Conservation (phyloP, 2,113 vertebrate species). For the Typhlomys cinereus region DNA sequence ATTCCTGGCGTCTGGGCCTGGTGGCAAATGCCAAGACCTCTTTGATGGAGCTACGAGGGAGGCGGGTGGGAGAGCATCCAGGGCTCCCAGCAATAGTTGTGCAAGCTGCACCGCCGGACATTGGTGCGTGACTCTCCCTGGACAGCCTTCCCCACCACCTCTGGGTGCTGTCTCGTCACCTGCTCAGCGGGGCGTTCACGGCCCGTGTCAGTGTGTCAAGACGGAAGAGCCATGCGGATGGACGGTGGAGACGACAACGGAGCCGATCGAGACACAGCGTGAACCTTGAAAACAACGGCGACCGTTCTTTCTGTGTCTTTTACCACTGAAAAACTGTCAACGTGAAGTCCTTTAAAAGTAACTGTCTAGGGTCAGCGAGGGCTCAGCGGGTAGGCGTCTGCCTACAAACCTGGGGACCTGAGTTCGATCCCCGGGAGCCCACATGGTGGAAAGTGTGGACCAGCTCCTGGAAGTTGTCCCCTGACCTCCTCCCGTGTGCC, state of each 20-base stretch:
- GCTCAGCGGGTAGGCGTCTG: too few species aligned
- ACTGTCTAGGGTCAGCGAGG: not conserved
- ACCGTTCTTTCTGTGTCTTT: too few species aligned
- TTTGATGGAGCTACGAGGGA: not conserved
- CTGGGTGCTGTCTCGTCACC: not conserved
- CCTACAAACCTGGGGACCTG: not conserved
- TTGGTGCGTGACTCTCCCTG: too few species aligned
- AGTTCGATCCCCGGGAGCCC: too few species aligned
- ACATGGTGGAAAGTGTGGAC: not conserved
- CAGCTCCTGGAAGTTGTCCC: too few species aligned
- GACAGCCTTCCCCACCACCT: not conserved
- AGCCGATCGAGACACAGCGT: too few species aligned
- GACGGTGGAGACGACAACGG: too few species aligned
- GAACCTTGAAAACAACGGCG: too few species aligned
- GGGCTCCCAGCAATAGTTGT: not conserved
- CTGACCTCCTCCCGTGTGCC: not conserved
- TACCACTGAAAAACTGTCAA: too few species aligned
- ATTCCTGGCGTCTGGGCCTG: not conserved
- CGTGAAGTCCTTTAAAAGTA: not conserved
- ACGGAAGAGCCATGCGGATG: not conserved
- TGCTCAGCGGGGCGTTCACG: not conserved
- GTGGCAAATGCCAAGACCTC: not conserved
- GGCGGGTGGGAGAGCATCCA: not conserved
- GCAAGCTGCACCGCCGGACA: not conserved
- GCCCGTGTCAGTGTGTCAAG: too few species aligned